Percentiles rank a stretch among this genome's conserved stretches.
These are phyloP conservation scores for Raphicerus campestris DNA, from an alignment of 2,113 vertebrate species.

Conservation along the genomic window DNA sequence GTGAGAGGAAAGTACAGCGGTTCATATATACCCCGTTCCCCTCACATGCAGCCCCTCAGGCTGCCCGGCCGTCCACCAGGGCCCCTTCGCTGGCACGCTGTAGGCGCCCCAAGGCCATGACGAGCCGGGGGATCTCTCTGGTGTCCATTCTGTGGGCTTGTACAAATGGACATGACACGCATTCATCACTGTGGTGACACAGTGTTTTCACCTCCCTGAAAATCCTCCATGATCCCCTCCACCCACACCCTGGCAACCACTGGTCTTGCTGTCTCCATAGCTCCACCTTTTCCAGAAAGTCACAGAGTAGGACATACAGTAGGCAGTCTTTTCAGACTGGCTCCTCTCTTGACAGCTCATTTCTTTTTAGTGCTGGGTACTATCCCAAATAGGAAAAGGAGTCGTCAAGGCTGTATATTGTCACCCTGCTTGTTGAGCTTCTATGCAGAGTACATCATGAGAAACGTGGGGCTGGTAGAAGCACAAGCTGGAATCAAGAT, in stretches of 20 bases:
- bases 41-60: neutral
- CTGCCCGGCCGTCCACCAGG: no score
- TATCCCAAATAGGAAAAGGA: no score
- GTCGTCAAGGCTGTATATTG: no score
- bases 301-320: neutral
- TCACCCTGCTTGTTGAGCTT: no score
- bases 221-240: no score
- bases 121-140: neutral
- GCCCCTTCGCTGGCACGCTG: neutral
- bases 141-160: neutral
- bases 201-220: neutral
- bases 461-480: no score
- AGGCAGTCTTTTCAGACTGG: neutral
- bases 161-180: neutral
- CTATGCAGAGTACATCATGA: no score
- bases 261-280: neutral
- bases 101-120: neutral
- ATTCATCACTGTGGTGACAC: neutral
- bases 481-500: no score
- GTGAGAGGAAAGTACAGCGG: no score
- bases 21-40: neutral
- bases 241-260: neutral
- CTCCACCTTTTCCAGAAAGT: neutral
- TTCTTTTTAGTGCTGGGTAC: neutral
- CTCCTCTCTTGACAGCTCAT: neutral